Evolutionary conservation across 2,113 vertebrate species (phyloP).

Genomic region (Campylomormyrus tamandua): DNA sequence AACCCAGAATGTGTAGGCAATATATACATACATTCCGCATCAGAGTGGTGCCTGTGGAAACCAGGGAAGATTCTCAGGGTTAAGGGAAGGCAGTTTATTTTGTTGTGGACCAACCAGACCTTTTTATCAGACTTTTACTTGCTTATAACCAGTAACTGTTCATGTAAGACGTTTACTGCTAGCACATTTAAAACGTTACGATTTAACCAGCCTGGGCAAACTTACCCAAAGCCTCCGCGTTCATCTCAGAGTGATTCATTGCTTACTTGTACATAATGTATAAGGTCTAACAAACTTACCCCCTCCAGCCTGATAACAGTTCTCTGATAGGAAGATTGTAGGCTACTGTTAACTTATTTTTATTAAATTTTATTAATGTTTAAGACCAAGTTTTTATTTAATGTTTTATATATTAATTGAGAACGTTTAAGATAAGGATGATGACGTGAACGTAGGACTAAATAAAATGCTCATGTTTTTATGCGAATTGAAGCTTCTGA

Average conservation of each 20-base stretch:
- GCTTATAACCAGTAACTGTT: background rate
- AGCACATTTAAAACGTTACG: background rate
- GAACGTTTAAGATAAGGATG: background rate
- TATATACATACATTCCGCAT: background rate
- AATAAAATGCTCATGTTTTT: background rate
- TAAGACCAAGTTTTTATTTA: background rate
- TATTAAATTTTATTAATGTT: background rate
- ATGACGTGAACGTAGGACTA: background rate
- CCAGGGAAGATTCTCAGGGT: background rate
- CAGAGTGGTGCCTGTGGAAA: background rate
- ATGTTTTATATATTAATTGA: background rate
- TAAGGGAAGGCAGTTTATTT: background rate
- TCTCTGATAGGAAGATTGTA: background rate
- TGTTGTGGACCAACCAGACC: background rate
- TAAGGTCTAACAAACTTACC: background rate
- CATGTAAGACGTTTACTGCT: background rate
- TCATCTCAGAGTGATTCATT: background rate
- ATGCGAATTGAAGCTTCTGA: background rate
- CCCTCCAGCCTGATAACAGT: background rate
- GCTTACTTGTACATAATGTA: background rate
- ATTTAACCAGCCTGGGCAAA: background rate
- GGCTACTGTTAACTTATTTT: background rate
- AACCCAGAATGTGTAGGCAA: background rate
- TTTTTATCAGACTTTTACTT: background rate
- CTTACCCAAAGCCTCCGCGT: background rate